Percentiles rank a stretch among this genome's conserved stretches.
Conservation (phyloP, 2,113 vertebrate genomes). For the Strigops habroptila region DNA sequence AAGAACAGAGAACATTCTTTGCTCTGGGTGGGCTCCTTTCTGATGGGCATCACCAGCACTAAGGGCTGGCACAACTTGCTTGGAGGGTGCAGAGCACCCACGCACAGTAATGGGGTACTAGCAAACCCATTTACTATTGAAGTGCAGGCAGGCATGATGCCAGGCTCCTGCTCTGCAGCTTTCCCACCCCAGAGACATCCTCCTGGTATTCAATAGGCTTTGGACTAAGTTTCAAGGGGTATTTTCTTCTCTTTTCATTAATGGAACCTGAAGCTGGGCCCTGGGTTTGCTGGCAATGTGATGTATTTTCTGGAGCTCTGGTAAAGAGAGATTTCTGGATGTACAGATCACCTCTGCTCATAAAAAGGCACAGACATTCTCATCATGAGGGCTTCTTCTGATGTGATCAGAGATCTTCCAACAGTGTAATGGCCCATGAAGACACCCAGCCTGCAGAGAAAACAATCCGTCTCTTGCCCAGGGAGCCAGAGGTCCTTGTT, state of each 20-base stretch:
- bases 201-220: background rate
- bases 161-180: background rate
- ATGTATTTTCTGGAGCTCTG: background rate
- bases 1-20: background rate
- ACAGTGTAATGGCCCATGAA: background rate
- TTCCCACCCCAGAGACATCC: background rate
- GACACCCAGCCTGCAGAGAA: background rate
- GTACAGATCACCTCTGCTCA: background rate
- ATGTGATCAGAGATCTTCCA: background rate
- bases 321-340: background rate
- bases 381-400: background rate
- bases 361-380: background rate
- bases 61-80: background rate
- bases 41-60: background rate
- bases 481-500: background rate
- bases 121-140: background rate
- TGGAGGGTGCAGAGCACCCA: background rate
- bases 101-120: rapidly evolving
- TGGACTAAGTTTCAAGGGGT: background rate
- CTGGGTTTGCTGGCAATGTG: background rate
- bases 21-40: background rate
- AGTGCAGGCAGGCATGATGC: background rate
- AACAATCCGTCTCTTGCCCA: background rate
- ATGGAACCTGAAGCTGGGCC: background rate
- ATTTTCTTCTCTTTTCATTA: background rate